phyloP scores from a whole-genome alignment of 2,113 vertebrate genomes.

The Corythoichthys haematopterus region DNA sequence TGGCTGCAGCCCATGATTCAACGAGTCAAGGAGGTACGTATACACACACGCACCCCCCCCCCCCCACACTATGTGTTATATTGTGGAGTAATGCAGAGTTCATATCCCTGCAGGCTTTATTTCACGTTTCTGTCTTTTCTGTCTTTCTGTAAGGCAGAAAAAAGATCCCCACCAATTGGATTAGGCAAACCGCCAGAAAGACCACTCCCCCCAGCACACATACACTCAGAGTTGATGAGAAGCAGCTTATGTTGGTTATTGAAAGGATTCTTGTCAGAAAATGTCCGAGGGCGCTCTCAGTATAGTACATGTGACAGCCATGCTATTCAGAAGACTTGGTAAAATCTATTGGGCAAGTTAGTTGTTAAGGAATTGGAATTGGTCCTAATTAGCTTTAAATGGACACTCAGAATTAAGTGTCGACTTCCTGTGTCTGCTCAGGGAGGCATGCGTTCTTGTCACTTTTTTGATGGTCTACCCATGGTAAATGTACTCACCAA shows the following conservation, averaged over 20 bases:
- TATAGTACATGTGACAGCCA: too few relatives aligned
- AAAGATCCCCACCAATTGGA: constrained; percentile 31
- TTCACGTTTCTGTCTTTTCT: constrained; percentile 1
- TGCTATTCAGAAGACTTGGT: too few relatives aligned
- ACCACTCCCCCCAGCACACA: neutral
- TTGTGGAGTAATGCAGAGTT: constrained; percentile 2
- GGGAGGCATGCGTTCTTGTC: neutral
- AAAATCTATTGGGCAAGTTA: too few relatives aligned
- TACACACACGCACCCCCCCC: neutral
- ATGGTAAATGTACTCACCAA: neutral
- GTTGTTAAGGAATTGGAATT: neutral
- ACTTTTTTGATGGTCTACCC: neutral
- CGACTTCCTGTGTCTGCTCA: neutral
- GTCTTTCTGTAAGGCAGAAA: constrained; percentile 5
- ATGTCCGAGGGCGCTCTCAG: too few relatives aligned
- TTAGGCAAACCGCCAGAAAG: constrained; percentile 23
- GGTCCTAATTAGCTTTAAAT: neutral
- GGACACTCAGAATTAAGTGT: neutral
- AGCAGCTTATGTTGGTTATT: neutral
- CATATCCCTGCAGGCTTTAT: constrained; percentile 1
- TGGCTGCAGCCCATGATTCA: constrained; percentile 98
- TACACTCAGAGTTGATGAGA: neutral
- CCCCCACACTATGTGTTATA: constrained; percentile 6
- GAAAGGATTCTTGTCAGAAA: neutral
- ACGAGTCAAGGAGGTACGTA: constrained; percentile 89